Percentiles rank a stretch among this genome's conserved stretches.
These are phyloP conservation scores for Drosophila neoperkinsi DNA, from an alignment of 2,888 invertebrate species.

Conservation along the genomic window DNA sequence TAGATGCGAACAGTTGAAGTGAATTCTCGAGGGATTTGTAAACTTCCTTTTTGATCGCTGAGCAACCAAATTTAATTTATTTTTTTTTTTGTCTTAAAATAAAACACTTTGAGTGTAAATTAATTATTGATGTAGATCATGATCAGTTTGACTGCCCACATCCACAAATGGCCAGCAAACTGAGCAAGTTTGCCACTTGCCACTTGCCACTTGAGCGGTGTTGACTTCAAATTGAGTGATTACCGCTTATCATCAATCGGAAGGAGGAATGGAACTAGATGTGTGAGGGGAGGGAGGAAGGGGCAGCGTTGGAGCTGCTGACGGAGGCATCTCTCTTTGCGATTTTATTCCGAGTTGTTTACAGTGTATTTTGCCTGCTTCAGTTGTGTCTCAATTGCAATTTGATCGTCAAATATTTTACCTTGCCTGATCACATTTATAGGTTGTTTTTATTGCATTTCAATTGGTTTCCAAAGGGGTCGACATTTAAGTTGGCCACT, in stretches of 20 bases:
- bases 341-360: neutral
- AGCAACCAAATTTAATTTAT: no score
- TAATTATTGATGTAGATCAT: conserved; percentile 69
- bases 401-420: conserved; percentile 39
- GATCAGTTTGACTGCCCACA: conserved; percentile 45
- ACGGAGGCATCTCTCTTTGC: neutral
- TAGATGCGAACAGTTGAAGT: neutral
- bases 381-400: conserved; percentile 16
- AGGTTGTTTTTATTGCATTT: conserved; percentile 70
- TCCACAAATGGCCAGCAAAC: conserved; percentile 40
- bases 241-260: conserved; percentile 24
- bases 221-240: conserved; percentile 74
- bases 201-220: conserved; percentile 48
- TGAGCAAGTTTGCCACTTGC: conserved; percentile 34
- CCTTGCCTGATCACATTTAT: conserved; percentile 48
- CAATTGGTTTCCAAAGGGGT: conserved; percentile 51
- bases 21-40: neutral
- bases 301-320: neutral
- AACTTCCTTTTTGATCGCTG: conserved; percentile 2
- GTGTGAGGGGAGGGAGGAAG: conserved; percentile 1
- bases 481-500: conserved; percentile 39
- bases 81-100: no score
- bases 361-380: neutral
- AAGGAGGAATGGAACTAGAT: neutral
- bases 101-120: conserved; percentile 27